Percentiles rank a stretch among this genome's conserved stretches.
Evolutionary conservation across 2,797 vertebrate genomes (phyloP).

Genomic region (Chlorospingus flavigularis): DNA sequence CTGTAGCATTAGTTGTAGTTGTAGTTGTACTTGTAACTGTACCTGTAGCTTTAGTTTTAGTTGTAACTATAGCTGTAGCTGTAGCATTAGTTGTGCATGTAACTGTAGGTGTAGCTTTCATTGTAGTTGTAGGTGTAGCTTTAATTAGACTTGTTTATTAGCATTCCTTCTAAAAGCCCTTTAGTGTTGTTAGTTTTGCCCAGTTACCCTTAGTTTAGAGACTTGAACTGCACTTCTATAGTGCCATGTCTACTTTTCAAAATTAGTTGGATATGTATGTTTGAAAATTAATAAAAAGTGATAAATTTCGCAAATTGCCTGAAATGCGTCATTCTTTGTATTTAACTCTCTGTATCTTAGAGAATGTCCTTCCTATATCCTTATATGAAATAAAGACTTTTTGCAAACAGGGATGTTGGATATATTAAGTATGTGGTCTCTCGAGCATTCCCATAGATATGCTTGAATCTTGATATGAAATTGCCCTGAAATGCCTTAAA

Average conservation of each 20-base stretch:
- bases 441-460: neutral
- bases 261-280: neutral
- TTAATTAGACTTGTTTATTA: neutral
- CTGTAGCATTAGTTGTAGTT: too few species aligned
- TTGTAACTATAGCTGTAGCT: neutral
- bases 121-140: neutral
- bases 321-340: neutral
- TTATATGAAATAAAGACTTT: neutral
- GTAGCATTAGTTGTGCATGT: too few species aligned
- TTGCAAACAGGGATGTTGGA: neutral
- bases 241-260: fast-evolving
- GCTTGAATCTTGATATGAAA: neutral
- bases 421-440: neutral
- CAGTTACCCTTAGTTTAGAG: neutral
- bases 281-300: neutral
- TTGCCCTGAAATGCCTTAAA: neutral
- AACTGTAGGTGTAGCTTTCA: neutral
- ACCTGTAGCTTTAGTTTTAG: neutral
- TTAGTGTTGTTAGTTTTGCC: neutral
- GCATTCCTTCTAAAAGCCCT: too few species aligned
- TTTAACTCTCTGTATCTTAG: neutral
- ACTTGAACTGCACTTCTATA: neutral
- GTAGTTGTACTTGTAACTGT: too few species aligned
- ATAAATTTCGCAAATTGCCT: neutral
- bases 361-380: neutral